Evolutionary conservation across 2,113 vertebrate genomes (phyloP).

Genomic region (Oncorhynchus kisutch): DNA sequence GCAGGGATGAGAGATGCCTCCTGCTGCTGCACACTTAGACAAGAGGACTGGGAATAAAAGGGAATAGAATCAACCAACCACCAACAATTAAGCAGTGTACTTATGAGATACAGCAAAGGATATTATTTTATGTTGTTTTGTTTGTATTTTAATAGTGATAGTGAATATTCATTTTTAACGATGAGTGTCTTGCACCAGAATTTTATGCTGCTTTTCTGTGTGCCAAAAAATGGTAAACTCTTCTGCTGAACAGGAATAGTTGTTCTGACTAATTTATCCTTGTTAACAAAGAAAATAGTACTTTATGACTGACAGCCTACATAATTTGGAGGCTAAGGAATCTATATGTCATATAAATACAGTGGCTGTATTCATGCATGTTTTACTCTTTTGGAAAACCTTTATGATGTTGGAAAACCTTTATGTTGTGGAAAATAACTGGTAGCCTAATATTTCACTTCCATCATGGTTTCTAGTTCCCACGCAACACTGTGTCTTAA

Average conservation of each 20-base stretch:
- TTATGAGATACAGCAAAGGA: not conserved
- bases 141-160: not conserved
- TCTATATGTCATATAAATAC: not conserved
- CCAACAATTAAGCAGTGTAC: no score
- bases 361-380: not conserved
- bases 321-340: not conserved
- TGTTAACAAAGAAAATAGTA: not conserved
- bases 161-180: not conserved
- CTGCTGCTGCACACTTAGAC: not conserved
- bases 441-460: not conserved
- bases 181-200: not conserved
- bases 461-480: no score
- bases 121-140: not conserved
- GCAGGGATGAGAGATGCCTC: not conserved
- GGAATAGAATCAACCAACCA: not conserved
- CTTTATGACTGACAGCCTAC: not conserved
- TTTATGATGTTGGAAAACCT: not conserved
- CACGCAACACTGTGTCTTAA: no score
- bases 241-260: not conserved
- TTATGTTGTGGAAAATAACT: not conserved
- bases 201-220: not conserved
- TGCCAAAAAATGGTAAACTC: not conserved
- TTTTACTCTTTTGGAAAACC: not conserved
- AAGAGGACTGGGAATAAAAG: not conserved
- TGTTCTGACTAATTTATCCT: not conserved